Conservation (phyloP, 2,113 vertebrate genomes). For the Neofelis nebulosa region DNA sequence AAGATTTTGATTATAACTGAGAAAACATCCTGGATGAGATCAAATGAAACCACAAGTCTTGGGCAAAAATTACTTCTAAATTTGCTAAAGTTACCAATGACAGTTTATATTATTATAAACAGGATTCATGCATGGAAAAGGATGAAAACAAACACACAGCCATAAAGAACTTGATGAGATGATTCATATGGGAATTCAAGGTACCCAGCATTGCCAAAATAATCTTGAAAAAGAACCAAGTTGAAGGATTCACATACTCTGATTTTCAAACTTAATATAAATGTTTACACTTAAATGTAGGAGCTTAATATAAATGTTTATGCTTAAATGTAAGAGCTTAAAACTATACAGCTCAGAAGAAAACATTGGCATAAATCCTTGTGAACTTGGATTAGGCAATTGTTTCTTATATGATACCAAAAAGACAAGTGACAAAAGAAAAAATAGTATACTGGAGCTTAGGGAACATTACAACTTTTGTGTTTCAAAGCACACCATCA, state of each 20-base stretch:
- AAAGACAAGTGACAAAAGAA: not conserved
- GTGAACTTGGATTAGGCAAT: not conserved
- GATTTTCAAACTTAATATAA: not conserved
- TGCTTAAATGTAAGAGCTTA: not conserved
- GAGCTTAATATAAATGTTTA: not conserved
- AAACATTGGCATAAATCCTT: not conserved
- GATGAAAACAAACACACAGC: slow-evolving; percentile 71
- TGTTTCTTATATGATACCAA: slow-evolving; percentile 1
- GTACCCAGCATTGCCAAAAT: not conserved
- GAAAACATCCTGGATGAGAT: slow-evolving; percentile 82
- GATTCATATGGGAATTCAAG: not conserved
- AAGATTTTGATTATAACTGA: slow-evolving; percentile 89
- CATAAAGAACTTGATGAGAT: slow-evolving; percentile 71
- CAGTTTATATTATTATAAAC: slow-evolving; percentile 86
- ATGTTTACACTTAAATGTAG: not conserved
- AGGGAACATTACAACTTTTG: not conserved
- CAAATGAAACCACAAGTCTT: slow-evolving; percentile 73
- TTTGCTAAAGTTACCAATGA: slow-evolving; percentile 87
- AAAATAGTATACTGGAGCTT: not conserved
- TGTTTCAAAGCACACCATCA: not conserved
- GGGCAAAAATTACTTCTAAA: slow-evolving; percentile 84
- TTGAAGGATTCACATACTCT: not conserved
- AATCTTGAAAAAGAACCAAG: not conserved
- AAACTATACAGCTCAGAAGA: not conserved
- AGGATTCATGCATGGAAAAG: slow-evolving; percentile 85